Conservation (phyloP, 2,888 invertebrate genomes). For the Dorcus parallelipipedus region DNA sequence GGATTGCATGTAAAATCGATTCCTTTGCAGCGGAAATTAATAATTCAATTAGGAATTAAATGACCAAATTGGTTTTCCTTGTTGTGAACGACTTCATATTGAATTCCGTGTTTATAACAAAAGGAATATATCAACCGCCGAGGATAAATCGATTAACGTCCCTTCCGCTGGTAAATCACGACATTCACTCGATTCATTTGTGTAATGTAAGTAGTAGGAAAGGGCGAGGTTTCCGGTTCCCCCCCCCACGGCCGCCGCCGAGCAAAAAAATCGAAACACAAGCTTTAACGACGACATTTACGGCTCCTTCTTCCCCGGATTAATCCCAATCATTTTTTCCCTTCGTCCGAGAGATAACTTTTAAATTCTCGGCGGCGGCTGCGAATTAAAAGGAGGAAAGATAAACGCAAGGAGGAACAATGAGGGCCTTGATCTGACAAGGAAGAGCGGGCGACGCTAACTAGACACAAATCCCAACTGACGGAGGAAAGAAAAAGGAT, state of each 20-base stretch:
- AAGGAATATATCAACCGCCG: too few relatives aligned
- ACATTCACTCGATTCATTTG: conserved; percentile 25
- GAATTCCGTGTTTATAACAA: too few relatives aligned
- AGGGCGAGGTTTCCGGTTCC: conserved; percentile 12
- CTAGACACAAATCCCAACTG: conserved; percentile 25
- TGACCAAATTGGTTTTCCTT: not conserved
- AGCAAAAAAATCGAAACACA: not conserved
- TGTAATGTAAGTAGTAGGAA: conserved; percentile 18
- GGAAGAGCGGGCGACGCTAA: conserved; percentile 25
- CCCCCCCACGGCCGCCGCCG: too few relatives aligned
- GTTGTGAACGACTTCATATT: too few relatives aligned
- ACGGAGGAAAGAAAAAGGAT: conserved; percentile 20
- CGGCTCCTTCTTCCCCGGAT: not conserved
- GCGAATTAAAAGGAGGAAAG: conserved; percentile 18
- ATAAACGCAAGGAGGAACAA: conserved; percentile 26
- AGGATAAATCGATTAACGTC: not conserved
- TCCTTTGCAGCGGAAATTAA: too few relatives aligned
- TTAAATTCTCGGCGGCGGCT: conserved; percentile 1
- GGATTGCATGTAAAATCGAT: too few relatives aligned
- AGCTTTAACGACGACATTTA: not conserved
- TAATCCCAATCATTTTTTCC: too few relatives aligned
- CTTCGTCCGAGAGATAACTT: too few relatives aligned
- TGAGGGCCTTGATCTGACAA: conserved; percentile 28
- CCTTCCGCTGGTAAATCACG: conserved; percentile 21
- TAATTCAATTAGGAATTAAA: not conserved